phyloP scores from a whole-genome alignment of 2,888 invertebrate genomes.

The Phytoseiulus persimilis region DNA sequence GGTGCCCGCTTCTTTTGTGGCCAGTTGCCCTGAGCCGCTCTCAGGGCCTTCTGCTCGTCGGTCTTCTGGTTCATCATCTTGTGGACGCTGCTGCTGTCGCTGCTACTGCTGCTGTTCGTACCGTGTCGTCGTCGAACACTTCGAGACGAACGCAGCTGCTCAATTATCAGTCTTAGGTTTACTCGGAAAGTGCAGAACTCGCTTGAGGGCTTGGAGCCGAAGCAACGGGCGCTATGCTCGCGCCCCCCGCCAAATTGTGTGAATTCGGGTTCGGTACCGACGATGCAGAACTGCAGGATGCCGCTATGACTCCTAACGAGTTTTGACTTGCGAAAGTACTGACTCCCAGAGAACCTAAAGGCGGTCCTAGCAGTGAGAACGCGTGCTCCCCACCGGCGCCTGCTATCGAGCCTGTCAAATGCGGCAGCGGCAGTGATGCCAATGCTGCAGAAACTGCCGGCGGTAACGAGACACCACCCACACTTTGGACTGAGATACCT shows the following conservation, averaged over 20 bases:
- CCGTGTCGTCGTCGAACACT: not conserved
- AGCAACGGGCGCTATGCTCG: conserved; percentile 35
- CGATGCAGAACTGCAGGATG: not conserved
- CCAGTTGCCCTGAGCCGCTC: not conserved
- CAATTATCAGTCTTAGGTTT: conserved; percentile 15
- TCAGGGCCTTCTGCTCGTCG: not conserved
- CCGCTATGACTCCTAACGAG: not conserved
- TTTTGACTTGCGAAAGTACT: not conserved
- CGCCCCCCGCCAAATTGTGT: conserved; percentile 34
- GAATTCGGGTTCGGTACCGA: not conserved
- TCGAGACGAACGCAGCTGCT: not conserved
- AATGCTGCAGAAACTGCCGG: conserved; percentile 29
- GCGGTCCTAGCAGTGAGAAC: not conserved
- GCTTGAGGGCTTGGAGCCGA: conserved; percentile 36
- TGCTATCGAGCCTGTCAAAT: not conserved
- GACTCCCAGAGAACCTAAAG: not conserved
- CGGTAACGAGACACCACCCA: conserved; percentile 21
- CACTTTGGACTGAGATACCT: not conserved
- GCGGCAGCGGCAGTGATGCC: conserved; percentile 1
- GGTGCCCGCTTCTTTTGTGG: not conserved
- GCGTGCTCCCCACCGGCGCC: not conserved
- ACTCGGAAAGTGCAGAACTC: conserved; percentile 38
- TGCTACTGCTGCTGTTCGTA: not conserved
- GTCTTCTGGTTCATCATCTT: not conserved
- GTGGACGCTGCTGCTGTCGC: not conserved